Base-by-base conservation (phyloP, 2,888 invertebrate genomes). In the Cyaniris semiargus region DNA sequence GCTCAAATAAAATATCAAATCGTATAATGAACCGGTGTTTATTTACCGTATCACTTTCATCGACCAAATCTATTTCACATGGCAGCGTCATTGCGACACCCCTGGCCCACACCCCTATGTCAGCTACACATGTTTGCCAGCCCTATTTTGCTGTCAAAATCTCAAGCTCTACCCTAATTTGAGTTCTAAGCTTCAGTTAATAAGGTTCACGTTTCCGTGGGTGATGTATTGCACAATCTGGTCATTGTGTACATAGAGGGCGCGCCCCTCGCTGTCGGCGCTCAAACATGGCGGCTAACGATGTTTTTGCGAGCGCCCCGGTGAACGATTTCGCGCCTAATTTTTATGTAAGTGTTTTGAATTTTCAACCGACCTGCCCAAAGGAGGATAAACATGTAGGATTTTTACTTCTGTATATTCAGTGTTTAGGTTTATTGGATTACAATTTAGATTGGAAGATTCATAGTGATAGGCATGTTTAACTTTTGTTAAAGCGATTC, bases 291-390 rank as follows among this genome's bases (percentile, higher is more conserved):
- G 93, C 93, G 86, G 85, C 88, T 92, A 92, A 93, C 92, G 90
- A 92, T 90, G 91, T 93, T 93, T 92, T 91, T 92, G 91, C 89
- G 89, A 88, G 87, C 84, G 83, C 86, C 84, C 88, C 90, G 89
- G 92, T 91, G 92, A 90, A 86, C 89, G 90, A 90, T 93, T 93
- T 93, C 92, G 92, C 93, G 93, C 93, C 93, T 92, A 92, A 92
- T 93, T 92, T 92, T 86, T 88, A 90, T 86, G 88, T 80, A 80
- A 80, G 81, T 86, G 84, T 85, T 87, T 88, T 85, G 83, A 85
- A 83, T 83, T 83, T 83, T 83, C 81, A 82, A 58, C 15, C 21
- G 48, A 44, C 15, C 7, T 21, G 15, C 13, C 4, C n/a, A 71
- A n/a, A 34, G n/a, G 10, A 38, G 8, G 34, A 21, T 38, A 38